Evolutionary conservation across 2,888 invertebrate species (phyloP), one percentile per base, ranked within the genome.

Genomic region (Amorpha juglandis): DNA sequence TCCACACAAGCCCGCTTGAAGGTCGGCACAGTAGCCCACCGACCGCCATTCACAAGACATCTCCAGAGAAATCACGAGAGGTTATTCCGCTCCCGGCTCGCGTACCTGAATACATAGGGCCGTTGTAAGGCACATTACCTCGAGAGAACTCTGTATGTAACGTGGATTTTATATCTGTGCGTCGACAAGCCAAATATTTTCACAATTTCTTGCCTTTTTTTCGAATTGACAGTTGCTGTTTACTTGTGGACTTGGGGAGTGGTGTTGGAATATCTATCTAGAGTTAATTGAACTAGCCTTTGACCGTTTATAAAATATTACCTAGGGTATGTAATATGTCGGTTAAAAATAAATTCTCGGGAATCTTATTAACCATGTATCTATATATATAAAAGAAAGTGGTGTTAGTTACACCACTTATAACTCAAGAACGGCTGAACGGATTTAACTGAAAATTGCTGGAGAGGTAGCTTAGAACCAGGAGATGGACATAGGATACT

Each of bases 31-130:
- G 80, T 80, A 77, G 80, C 83, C 82, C 78, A 81, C 74, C 80
- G 81, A 83, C 85, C 83, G 81, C 81, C 74, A 84, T 86, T 86
- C 86, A 79, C 73, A 73, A 75, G 63, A 77, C 81, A 83, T 88
- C 88, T 88, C 88, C 81, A 76, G 88, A 87, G 87, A 87, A 87
- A 88, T 88, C 88, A 88, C 77, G 72, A 71, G 79, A 79, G 82
- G 82, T 82, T 82, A 81, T 82, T 79, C 76, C 76, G 74, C 77
- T 71, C 73, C 75, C 75, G 58, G 69, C 76, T 71, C 69, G 69
- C 71, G 75, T 75, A 77, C 77, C 80, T 78, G 81, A 81, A 81
- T 83, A 79, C 77, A 76, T 76, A 76, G 74, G 72, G 74, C 71
- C 69, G 77, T 79, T 78, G 78, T 78, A 71, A 72, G 75, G 70